A percentile compares a stretch with the other conserved stretches of the same genome.
Evolutionary conservation across 2,797 vertebrate genomes (phyloP).

Genomic region (Hydrocynus forskahlii): DNA sequence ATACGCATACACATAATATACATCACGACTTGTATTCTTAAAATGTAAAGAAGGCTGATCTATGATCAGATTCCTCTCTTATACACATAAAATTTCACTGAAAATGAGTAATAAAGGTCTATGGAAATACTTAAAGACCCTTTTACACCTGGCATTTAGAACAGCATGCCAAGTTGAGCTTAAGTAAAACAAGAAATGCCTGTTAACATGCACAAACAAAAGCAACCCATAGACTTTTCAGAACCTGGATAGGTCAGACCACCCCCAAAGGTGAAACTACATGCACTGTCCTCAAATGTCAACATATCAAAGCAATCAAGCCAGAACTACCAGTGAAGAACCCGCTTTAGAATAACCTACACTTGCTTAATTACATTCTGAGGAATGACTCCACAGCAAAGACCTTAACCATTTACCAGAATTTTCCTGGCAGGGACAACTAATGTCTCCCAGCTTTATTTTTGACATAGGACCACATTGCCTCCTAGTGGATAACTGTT

Average conservation of each 20-base stretch:
- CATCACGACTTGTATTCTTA: too few relatives aligned
- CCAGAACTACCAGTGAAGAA: not conserved
- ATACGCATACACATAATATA: too few relatives aligned
- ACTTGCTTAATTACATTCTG: not conserved
- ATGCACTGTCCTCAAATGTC: not conserved
- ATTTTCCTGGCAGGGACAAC: constrained; percentile 16
- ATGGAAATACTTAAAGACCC: too few relatives aligned
- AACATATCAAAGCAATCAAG: not conserved
- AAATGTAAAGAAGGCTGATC: too few relatives aligned
- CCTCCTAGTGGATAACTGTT: constrained; percentile 43
- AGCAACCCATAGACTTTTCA: not conserved
- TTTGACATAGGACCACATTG: constrained; percentile 34
- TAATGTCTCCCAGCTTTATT: not conserved
- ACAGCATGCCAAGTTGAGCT: too few relatives aligned
- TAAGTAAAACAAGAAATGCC: not conserved
- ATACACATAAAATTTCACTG: too few relatives aligned
- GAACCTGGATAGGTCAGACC: not conserved
- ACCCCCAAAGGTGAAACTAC: not conserved
- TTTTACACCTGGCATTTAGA: too few relatives aligned
- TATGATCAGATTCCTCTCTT: too few relatives aligned
- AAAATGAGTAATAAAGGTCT: too few relatives aligned
- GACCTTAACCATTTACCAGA: constrained; percentile 7
- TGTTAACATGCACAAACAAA: not conserved
- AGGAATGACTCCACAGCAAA: constrained; percentile 21
- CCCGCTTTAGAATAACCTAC: not conserved